Base-by-base conservation (phyloP, 2,888 invertebrate species). In the Diadromus collaris region DNA sequence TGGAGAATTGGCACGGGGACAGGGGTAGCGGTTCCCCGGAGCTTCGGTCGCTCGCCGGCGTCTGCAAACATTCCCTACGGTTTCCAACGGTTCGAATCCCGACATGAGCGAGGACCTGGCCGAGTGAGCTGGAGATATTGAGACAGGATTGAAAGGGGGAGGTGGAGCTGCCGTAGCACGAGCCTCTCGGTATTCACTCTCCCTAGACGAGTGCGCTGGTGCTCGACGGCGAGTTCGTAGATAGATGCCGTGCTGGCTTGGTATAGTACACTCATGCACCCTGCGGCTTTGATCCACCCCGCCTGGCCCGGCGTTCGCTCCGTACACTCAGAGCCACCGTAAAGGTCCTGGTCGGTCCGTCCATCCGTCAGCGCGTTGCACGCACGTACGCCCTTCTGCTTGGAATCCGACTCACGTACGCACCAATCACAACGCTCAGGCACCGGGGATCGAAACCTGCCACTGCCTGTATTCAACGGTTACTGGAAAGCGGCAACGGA, bases 351-450 rank as follows among this genome's bases (percentile, higher is more conserved):
- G 73, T 71, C 60, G 61, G 38, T 46, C 70, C 46, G 78, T 73
- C 78, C 74, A 51, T 51, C 51, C 51, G 71, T 74, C 76, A 73
- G 82, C 78, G 79, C 78, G 81, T 81, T 80, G 79, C 80, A 83
- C 78, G 82, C 83, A 83, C 82, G 82, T 81, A 82, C 78, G 70
- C 78, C 78, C 81, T 81, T 83, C 58, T 78, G 75, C 61, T 83
- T 80, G 75, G 67, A 67, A 81, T 82, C 75, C 86, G 70, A 82
- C 79, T 83, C 85, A 85, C 85, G 85, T 85, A 83, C 83, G 78
- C 81, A 81, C 83, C 84, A 85, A 84, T 84, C 85, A 85, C 83
- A 84, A 83, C 83, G 84, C 84, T 70, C 65, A 69, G 68, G 76
- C 61, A 48, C 41, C 74, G 81, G 76, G 86, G 85, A 86, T 82